Conservation (phyloP, 2,113 vertebrate genomes). For the Bubalus kerabau region DNA sequence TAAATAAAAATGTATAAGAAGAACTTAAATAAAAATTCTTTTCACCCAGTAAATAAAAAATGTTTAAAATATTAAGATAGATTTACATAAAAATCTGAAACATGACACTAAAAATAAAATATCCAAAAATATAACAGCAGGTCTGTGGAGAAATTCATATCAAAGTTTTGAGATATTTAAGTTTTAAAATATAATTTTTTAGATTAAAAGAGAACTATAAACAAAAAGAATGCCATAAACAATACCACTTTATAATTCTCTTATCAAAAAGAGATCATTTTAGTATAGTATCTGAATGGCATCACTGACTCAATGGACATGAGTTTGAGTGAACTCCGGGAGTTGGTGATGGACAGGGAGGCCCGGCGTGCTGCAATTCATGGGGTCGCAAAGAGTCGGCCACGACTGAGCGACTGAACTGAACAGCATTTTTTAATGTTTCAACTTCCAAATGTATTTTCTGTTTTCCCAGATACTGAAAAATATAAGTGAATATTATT, state of each 20-base stretch:
- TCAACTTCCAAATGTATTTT: background rate
- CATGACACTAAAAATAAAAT: background rate
- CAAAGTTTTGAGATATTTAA: background rate
- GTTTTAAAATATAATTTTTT: background rate
- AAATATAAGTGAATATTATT: background rate
- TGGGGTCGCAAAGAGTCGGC: fast-evolving
- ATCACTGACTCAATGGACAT: fast-evolving
- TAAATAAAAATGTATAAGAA: background rate
- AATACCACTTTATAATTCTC: background rate
- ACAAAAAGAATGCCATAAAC: background rate
- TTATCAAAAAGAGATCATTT: background rate
- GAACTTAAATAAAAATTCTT: background rate
- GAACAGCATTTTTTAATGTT: background rate
- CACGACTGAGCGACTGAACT: fast-evolving
- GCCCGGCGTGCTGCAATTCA: too few relatives aligned
- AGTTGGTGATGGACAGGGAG: too few relatives aligned
- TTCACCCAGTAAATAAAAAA: background rate
- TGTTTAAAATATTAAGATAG: background rate
- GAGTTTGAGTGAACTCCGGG: too few relatives aligned
- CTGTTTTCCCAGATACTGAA: background rate
- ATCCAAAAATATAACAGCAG: background rate
- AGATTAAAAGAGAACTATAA: background rate
- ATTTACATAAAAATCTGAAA: background rate
- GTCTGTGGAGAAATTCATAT: background rate
- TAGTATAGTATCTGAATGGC: background rate